Percentiles rank a stretch among this genome's conserved stretches.
Evolutionary conservation across 2,797 vertebrate species (phyloP).

Genomic region (Anableps anableps): DNA sequence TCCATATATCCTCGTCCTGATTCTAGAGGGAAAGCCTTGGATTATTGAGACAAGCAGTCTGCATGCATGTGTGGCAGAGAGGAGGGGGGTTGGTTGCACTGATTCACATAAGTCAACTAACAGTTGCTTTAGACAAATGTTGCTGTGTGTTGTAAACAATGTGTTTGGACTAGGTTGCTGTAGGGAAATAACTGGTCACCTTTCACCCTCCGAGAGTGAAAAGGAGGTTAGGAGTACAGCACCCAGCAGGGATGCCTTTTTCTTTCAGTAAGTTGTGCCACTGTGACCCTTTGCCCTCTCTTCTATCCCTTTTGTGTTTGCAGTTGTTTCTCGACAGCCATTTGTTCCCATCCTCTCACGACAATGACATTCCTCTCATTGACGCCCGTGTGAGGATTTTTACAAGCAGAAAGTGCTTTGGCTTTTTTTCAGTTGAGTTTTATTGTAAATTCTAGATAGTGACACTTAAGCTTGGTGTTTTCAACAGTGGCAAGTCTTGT

Average conservation of each 20-base stretch:
- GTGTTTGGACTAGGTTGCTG: conserved; percentile 28
- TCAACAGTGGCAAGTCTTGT: not conserved
- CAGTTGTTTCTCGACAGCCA: conserved; percentile 24
- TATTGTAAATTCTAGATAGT: not conserved
- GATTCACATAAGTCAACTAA: conserved; percentile 51
- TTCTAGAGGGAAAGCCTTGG: conserved; percentile 65
- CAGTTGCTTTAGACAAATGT: conserved; percentile 42
- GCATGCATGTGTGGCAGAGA: conserved; percentile 17
- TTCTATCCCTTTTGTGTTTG: conserved; percentile 31
- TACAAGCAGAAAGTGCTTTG: not conserved
- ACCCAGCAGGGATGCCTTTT: conserved; percentile 52
- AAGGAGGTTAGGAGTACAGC: conserved; percentile 44
- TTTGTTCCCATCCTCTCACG: conserved; percentile 29
- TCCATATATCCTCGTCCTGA: conserved; percentile 62
- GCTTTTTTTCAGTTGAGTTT: not conserved
- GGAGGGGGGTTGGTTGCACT: not conserved
- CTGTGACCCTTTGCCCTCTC: conserved; percentile 54
- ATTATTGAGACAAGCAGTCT: conserved; percentile 61
- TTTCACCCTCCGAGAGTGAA: conserved; percentile 27
- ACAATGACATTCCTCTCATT: not conserved
- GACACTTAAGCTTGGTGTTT: not conserved
- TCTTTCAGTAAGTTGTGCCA: conserved; percentile 23
- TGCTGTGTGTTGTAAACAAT: conserved; percentile 26
- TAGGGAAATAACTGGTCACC: conserved; percentile 33
- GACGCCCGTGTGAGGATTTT: not conserved